Evolutionary conservation across 2,113 vertebrate species (phyloP).

Genomic region (Rattus rattus): DNA sequence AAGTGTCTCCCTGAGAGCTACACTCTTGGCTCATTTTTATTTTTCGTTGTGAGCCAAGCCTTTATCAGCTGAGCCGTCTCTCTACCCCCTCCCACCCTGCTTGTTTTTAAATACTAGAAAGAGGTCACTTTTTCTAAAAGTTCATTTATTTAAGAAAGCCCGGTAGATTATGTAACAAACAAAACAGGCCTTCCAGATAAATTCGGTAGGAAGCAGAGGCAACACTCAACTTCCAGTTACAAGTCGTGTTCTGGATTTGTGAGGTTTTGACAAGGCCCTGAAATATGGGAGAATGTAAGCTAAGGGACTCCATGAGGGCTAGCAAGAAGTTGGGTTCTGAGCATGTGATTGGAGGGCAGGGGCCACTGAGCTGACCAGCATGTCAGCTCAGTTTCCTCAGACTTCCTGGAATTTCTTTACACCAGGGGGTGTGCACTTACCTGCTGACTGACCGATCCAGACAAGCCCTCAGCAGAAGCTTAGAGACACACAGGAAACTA

Average conservation of each 20-base stretch:
- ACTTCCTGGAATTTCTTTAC: background rate
- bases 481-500: background rate
- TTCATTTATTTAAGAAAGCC: background rate
- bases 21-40: no score
- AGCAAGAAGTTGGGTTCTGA: background rate
- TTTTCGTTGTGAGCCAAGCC: no score
- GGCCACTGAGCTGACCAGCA: no score
- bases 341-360: fast-evolving
- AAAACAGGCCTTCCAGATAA: background rate
- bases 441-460: background rate
- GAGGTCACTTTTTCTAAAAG: background rate
- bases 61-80: no score
- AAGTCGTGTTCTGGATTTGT: background rate
- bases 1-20: background rate
- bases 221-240: background rate
- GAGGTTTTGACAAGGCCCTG: background rate
- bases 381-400: background rate
- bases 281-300: background rate
- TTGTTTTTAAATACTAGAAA: background rate
- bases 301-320: background rate
- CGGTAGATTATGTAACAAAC: background rate
- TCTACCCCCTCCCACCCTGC: no score
- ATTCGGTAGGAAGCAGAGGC: background rate
- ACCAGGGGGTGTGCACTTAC: background rate
- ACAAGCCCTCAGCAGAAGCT: fast-evolving